phyloP scores from a whole-genome alignment of 2,888 invertebrate species.

The Gasteruption jaculator region DNA sequence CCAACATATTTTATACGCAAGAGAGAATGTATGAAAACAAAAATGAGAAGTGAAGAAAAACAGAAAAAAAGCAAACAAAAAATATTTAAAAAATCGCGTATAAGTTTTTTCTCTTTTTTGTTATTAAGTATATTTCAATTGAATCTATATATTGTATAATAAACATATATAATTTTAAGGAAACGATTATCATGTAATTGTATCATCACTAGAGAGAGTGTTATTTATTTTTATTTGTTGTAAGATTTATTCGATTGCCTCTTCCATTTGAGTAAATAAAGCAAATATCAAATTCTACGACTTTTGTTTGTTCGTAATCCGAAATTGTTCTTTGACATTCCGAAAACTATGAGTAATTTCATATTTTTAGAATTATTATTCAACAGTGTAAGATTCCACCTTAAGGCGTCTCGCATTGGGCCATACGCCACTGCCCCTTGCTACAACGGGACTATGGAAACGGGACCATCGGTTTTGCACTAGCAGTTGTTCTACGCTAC shows the following conservation, averaged over 20 bases:
- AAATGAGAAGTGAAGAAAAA: too few relatives aligned
- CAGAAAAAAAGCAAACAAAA: conserved; percentile 25
- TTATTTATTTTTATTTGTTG: conserved; percentile 53
- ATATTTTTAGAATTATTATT: background rate
- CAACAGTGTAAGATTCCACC: conserved; percentile 3
- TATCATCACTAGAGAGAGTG: conserved; percentile 51
- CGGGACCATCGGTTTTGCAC: too few relatives aligned
- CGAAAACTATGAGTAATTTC: too few relatives aligned
- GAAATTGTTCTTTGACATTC: conserved; percentile 5
- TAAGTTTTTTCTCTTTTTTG: too few relatives aligned
- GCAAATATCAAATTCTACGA: conserved; percentile 41
- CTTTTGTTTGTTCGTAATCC: too few relatives aligned
- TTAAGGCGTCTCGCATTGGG: too few relatives aligned
- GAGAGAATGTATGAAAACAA: too few relatives aligned
- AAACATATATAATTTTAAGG: conserved; percentile 43
- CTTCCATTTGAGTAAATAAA: conserved; percentile 52
- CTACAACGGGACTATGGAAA: too few relatives aligned
- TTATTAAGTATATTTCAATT: conserved; percentile 45
- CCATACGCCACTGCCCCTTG: too few relatives aligned
- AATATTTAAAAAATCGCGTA: conserved; percentile 36
- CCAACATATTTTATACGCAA: too few relatives aligned
- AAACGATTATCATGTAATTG: conserved; percentile 43
- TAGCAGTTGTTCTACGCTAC: too few relatives aligned
- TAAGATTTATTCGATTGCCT: conserved; percentile 52
- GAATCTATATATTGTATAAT: conserved; percentile 43